These are phyloP conservation scores for Apamea crenata DNA, from an alignment of 2,888 invertebrate species.

Conservation along the genomic window DNA sequence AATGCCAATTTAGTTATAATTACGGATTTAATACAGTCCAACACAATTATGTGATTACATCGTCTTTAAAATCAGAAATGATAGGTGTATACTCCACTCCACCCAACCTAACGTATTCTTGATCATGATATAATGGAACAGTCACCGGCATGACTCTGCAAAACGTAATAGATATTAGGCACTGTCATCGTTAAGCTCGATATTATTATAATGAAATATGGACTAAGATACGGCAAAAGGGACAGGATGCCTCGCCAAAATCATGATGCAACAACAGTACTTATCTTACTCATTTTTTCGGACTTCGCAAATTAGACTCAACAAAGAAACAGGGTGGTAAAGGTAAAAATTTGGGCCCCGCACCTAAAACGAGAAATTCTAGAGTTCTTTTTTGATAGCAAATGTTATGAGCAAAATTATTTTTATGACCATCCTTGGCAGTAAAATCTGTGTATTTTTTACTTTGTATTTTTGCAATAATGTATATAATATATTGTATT, in stretches of 20 bases:
- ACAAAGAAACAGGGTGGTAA: neutral
- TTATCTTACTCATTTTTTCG: neutral
- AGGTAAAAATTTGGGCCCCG: neutral
- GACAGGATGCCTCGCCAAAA: neutral
- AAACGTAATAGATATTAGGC: slow-evolving; percentile 23
- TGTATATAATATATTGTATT: slow-evolving; percentile 73
- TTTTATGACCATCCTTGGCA: neutral
- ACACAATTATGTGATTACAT: slow-evolving; percentile 32
- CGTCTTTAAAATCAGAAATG: neutral
- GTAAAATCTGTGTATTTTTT: neutral
- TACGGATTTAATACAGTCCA: slow-evolving; percentile 4
- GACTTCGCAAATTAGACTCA: neutral
- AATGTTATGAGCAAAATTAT: neutral
- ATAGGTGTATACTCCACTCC: neutral
- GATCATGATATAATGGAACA: slow-evolving; percentile 23
- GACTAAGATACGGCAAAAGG: slow-evolving; percentile 23
- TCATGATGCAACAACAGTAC: neutral
- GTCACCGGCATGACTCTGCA: slow-evolving; percentile 38
- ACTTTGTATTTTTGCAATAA: neutral
- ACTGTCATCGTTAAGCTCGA: slow-evolving; percentile 37
- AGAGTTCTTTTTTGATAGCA: neutral
- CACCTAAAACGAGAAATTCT: slow-evolving; percentile 5
- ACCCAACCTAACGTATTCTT: slow-evolving; percentile 34
- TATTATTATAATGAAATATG: slow-evolving; percentile 11
- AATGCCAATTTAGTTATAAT: slow-evolving; percentile 24